Conservation (phyloP, 2,113 vertebrate species). For the Caretta caretta region DNA sequence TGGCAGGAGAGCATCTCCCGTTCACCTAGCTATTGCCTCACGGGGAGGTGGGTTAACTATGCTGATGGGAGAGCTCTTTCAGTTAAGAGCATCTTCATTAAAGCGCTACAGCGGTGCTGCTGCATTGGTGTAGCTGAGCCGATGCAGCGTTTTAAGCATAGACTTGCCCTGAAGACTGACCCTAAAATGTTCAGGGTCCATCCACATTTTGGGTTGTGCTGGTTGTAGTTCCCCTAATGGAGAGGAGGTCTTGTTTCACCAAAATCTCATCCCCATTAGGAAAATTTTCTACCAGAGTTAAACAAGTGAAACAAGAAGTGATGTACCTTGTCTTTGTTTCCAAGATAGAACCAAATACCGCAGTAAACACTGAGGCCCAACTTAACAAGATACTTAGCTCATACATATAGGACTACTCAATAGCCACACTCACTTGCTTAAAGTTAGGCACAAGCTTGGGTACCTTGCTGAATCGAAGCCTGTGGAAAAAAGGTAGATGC, state of each 20-base stretch:
- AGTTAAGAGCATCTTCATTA: background rate
- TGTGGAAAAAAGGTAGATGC: background rate
- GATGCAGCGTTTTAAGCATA: background rate
- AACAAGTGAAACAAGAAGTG: background rate
- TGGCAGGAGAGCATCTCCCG: background rate
- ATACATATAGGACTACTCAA: background rate
- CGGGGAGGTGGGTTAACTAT: background rate
- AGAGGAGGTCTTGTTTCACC: background rate
- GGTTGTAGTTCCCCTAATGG: background rate
- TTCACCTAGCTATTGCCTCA: background rate
- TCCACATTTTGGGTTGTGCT: background rate
- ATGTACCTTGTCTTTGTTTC: background rate
- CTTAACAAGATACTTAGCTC: background rate
- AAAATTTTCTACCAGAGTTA: background rate
- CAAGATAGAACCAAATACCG: background rate
- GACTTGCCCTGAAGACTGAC: background rate
- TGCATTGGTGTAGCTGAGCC: background rate
- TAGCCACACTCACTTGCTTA: background rate
- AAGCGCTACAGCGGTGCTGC: background rate
- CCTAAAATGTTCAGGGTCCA: background rate
- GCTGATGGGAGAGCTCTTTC: background rate
- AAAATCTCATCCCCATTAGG: background rate
- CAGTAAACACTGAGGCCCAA: background rate
- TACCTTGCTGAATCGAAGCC: background rate
- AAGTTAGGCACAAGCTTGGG: background rate